phyloP scores from a whole-genome alignment of 2,113 vertebrate genomes.

The Ploceus nigricollis region DNA sequence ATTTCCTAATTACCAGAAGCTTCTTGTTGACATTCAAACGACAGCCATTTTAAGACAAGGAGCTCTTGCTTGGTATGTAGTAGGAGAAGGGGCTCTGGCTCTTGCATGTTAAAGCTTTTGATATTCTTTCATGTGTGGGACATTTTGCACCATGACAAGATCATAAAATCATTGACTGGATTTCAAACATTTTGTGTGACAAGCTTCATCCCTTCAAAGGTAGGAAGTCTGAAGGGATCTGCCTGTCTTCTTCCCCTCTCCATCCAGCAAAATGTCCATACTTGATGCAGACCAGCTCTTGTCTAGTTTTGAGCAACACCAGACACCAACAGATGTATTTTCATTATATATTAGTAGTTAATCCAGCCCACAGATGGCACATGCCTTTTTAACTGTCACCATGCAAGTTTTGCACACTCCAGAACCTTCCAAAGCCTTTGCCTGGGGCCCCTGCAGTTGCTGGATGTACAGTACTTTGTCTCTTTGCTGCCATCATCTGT shows the following conservation, averaged over 20 bases:
- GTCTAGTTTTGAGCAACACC: background rate
- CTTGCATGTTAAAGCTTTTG: background rate
- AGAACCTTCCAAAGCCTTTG: background rate
- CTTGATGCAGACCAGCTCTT: background rate
- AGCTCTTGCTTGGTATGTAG: background rate
- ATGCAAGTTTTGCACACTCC: background rate
- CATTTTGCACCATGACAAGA: background rate
- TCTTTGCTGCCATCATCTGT: constrained; percentile 29
- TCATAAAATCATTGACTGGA: background rate
- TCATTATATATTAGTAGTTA: background rate
- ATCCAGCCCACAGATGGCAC: constrained; percentile 48
- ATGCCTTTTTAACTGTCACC: background rate
- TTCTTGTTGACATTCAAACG: background rate
- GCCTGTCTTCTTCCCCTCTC: background rate
- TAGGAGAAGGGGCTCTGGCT: background rate
- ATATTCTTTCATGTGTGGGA: background rate
- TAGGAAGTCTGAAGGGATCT: background rate
- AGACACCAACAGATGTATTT: background rate
- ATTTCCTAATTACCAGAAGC: constrained; percentile 3
- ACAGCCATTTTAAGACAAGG: background rate
- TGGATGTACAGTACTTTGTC: background rate
- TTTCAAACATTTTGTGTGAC: background rate
- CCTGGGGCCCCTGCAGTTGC: constrained; percentile 28
- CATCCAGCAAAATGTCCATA: background rate
- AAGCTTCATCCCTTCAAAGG: background rate